Percentiles rank a stretch among this genome's conserved stretches.
Evolutionary conservation across 2,888 invertebrate species (phyloP).

Genomic region (Argyresthia goedartella): DNA sequence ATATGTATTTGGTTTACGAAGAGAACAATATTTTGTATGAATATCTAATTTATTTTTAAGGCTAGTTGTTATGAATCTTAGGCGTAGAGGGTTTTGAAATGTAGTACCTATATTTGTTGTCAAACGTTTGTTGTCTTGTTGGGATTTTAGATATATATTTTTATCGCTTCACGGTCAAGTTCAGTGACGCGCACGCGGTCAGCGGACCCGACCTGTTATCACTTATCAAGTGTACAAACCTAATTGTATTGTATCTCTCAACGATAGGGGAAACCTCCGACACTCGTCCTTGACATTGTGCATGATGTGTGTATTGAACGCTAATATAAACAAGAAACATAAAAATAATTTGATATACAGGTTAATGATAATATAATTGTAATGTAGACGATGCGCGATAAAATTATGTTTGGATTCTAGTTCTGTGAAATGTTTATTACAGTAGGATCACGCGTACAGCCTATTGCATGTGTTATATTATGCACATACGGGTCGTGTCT

Average conservation of each 20-base stretch:
- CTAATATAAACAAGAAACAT: slow-evolving; percentile 27
- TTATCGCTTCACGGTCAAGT: slow-evolving; percentile 9
- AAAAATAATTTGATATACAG: slow-evolving; percentile 27
- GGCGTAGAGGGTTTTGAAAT: slow-evolving; percentile 11
- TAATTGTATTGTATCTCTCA: slow-evolving; percentile 46
- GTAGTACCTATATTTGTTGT: slow-evolving; percentile 17
- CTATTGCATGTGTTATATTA: background rate
- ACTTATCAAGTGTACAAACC: slow-evolving; percentile 48
- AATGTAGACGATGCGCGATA: background rate
- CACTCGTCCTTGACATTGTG: slow-evolving; percentile 47
- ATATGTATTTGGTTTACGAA: background rate
- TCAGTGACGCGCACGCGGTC: slow-evolving; percentile 29
- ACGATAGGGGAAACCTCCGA: slow-evolving; percentile 39
- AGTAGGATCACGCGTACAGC: background rate
- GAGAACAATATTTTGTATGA: background rate
- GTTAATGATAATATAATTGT: background rate
- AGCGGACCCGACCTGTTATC: slow-evolving; percentile 50
- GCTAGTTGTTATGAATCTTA: slow-evolving; percentile 8
- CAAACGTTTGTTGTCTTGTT: slow-evolving; percentile 19
- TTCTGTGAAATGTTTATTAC: background rate
- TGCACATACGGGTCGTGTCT: background rate
- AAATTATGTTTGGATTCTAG: background rate
- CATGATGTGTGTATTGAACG: slow-evolving; percentile 51
- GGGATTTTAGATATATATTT: slow-evolving; percentile 18
- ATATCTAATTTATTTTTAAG: slow-evolving; percentile 2